These are phyloP conservation scores for Puntigrus tetrazona DNA, from an alignment of 2,113 vertebrate genomes.

Conservation along the genomic window DNA sequence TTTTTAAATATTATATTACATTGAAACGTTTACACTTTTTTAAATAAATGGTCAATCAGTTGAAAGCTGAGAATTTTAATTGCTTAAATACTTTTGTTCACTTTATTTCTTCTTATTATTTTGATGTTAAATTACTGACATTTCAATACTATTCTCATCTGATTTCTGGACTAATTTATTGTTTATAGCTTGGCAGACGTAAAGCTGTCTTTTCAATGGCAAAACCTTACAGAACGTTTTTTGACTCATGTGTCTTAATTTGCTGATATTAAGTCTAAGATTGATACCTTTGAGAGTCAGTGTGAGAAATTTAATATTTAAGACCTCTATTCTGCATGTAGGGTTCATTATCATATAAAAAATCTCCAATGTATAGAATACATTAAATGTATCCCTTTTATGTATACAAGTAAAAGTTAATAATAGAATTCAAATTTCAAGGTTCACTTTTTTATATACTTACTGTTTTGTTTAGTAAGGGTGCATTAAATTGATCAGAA, in stretches of 20 bases:
- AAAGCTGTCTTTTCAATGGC: neutral
- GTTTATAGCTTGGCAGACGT: neutral
- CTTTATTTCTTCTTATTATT: neutral
- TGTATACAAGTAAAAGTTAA: neutral
- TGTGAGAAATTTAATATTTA: neutral
- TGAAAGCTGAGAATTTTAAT: neutral
- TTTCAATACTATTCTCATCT: neutral
- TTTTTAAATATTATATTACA: neutral
- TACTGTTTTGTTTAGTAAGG: neutral
- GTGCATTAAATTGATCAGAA: neutral
- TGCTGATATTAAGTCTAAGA: neutral
- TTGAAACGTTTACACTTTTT: neutral
- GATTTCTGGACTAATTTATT: neutral
- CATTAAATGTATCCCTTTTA: no score
- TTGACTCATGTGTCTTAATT: neutral
- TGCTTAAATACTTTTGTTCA: neutral
- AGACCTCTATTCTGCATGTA: neutral
- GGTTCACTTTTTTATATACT: neutral
- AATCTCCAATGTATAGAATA: no score
- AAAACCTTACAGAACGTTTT: neutral
- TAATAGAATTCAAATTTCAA: neutral
- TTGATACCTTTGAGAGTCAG: neutral
- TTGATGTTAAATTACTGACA: neutral
- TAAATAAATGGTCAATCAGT: neutral
- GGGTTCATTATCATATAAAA: neutral